These are phyloP conservation scores for Hemaris fuciformis DNA, from an alignment of 2,888 invertebrate species.

Conservation along the genomic window DNA sequence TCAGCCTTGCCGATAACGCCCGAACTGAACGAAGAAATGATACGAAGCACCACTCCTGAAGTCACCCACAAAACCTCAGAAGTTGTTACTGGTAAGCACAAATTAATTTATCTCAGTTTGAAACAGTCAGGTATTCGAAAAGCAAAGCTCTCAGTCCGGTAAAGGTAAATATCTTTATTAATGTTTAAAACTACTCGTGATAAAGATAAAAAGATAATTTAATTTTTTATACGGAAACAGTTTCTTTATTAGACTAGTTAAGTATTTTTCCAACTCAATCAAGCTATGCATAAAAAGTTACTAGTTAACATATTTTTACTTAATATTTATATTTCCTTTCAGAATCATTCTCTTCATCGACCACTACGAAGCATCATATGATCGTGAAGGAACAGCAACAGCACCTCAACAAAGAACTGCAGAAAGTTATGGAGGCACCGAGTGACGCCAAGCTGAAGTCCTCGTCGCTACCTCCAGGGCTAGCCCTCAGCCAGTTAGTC, in stretches of 20 bases:
- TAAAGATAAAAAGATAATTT: no score
- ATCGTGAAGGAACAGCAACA: constrained; percentile 67
- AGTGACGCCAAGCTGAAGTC: constrained; percentile 83
- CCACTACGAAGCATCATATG: constrained; percentile 69
- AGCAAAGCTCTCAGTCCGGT: no score
- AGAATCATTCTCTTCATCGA: constrained; percentile 81
- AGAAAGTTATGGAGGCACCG: constrained; percentile 65
- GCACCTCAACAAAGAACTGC: constrained; percentile 64
- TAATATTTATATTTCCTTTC: constrained; percentile 32
- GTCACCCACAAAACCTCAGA: constrained; percentile 68
- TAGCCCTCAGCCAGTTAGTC: constrained; percentile 76
- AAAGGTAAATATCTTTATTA: no score
- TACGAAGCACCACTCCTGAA: constrained; percentile 84
- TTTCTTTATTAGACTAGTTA: no score
- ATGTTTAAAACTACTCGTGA: no score
- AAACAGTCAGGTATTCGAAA: no score
- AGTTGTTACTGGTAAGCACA: constrained; percentile 72
- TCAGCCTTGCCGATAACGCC: constrained; percentile 86
- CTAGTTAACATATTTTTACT: not conserved
- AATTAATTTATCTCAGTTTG: no score
- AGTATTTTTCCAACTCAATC: no score
- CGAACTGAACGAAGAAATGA: constrained; percentile 88
- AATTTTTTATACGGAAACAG: no score
- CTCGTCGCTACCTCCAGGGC: constrained; percentile 84
- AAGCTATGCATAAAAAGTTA: no score